Evolutionary conservation across 1,140 invertebrate genomes (phyloP).

Genomic region (Tribolium madens): DNA sequence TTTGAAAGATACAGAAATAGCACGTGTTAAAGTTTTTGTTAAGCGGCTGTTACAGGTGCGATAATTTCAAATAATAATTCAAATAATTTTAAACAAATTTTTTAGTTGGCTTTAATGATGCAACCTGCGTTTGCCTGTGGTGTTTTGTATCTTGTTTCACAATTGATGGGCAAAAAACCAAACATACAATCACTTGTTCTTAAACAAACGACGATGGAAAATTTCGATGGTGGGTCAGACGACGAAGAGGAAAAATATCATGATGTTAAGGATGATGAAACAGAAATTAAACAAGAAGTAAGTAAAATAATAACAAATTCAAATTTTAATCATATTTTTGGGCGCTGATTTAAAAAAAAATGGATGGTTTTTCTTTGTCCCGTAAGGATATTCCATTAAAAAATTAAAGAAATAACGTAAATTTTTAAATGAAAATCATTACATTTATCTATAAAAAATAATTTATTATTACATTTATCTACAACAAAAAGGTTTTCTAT

Average conservation of each 20-base stretch:
- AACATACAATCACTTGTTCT: constrained; percentile 55
- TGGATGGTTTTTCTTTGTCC: no score
- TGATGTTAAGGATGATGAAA: constrained; percentile 65
- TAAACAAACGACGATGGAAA: constrained; percentile 45
- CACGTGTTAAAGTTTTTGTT: constrained; percentile 85
- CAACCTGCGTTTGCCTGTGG: constrained; percentile 78
- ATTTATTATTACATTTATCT: no score
- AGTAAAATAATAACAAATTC: no score
- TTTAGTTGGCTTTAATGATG: constrained; percentile 68
- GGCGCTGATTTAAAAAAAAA: no score
- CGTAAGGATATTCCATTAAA: no score
- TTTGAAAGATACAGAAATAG: constrained; percentile 79
- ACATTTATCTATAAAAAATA: no score
- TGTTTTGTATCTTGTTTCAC: constrained; percentile 83
- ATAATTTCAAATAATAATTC: constrained; percentile 58
- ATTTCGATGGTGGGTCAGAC: constrained; percentile 58
- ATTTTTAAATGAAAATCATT: no score
- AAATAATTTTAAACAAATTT: constrained; percentile 62
- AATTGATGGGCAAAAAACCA: constrained; percentile 68
- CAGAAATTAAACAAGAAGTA: constrained; percentile 4
- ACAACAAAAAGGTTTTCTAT: no score
- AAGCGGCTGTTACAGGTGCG: constrained; percentile 89
- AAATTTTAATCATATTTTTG: no score
- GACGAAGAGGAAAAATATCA: constrained; percentile 69
- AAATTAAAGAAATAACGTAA: no score